Conservation (phyloP, 2,797 vertebrate species). For the Sylvia borin region DNA sequence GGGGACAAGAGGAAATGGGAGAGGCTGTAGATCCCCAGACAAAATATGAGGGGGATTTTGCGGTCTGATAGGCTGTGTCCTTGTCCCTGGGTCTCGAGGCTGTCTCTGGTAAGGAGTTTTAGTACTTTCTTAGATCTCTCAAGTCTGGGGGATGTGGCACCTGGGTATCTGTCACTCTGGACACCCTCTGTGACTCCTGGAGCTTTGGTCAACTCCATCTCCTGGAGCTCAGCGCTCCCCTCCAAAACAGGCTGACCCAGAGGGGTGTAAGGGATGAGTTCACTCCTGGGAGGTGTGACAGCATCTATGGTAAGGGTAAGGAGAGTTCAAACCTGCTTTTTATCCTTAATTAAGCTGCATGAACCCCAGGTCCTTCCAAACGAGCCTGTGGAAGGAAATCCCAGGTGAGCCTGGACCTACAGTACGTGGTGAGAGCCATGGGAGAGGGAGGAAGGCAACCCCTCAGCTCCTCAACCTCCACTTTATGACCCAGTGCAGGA, state of each 20-base stretch:
- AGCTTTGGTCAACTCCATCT: background rate
- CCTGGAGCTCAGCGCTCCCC: background rate
- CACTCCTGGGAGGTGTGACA: background rate
- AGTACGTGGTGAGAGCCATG: fast-evolving
- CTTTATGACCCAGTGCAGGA: background rate
- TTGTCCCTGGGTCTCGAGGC: background rate
- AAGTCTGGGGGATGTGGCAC: fast-evolving
- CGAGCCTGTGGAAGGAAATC: background rate
- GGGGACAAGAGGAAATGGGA: background rate
- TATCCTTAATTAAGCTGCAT: background rate
- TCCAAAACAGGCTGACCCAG: background rate
- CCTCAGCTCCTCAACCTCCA: background rate
- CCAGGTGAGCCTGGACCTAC: background rate
- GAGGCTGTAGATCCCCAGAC: background rate
- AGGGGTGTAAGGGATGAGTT: background rate
- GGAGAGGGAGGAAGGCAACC: background rate
- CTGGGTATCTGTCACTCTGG: fast-evolving
- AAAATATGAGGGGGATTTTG: fast-evolving
- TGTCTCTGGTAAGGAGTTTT: background rate
- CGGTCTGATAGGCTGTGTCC: background rate
- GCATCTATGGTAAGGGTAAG: background rate
- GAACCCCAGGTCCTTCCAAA: background rate
- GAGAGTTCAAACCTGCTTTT: background rate
- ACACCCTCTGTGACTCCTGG: background rate
- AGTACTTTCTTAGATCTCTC: background rate